Base-by-base conservation (phyloP, 2,888 invertebrate species). In the Nomada ruficornis region DNA sequence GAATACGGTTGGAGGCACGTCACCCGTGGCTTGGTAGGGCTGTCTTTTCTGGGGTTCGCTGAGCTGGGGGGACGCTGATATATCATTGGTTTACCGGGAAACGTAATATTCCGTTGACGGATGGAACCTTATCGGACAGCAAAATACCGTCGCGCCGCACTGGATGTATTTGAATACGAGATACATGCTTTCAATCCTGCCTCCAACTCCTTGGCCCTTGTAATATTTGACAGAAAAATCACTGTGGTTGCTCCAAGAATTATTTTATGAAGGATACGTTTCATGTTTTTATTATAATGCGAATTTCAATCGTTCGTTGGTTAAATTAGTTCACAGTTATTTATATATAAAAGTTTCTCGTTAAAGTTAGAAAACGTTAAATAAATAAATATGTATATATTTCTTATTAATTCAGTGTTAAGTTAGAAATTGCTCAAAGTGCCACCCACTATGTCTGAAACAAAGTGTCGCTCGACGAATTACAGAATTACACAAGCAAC, bases 41-140 rank as follows among this genome's bases (percentile, higher is more conserved):
- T 60, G 77, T 55, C 82, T 77, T 86, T 70, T 54, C 75, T 50
- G 65, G 62, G 74, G 67, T 60, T 77, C 59, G 77, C 59, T 73
- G 62, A 60, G 29, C 60, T 42, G 29, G 52, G 55, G 60, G 70
- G 42, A 77, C 67, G 63, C 82, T 73, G 82, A 83, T 83, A 82
- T 83, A 82, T 82, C 82, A 82, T 82, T 80, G 83, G 83, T 82
- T 83, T 83, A 82, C 83, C 78, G 74, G 63, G 65, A 68, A 83
- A 78, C 74, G 78, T 82, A 82, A 83, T 83, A 82, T 83, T 69
- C 60, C 82, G 75, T 78, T 82, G 78, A 81, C 78, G 71, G 78
- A 82, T 75, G 82, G 77, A 82, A 83, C 63, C 68, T 82, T 83
- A 78, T 78, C 78, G 76, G 70, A 59, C 74, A 36, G 60, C 67